Base-by-base conservation (phyloP, 2,888 invertebrate genomes). In the Drosophila pullipes region DNA sequence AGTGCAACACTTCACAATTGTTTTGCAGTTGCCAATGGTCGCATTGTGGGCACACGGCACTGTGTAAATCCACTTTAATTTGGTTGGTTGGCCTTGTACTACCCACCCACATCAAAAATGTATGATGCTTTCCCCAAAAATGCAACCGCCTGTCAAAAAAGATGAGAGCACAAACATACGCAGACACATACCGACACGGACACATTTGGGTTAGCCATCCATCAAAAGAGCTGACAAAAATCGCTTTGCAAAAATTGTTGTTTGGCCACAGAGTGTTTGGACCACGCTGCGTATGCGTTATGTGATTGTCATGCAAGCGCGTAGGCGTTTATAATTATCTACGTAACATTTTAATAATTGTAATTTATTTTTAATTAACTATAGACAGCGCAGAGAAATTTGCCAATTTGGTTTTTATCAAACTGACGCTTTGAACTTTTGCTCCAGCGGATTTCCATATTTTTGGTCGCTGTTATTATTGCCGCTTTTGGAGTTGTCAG, bases 331-430 rank as follows among this genome's bases (percentile, higher is more conserved):
- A 66, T 77, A 88, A 85, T 88, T 79, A 85, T 81, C 41, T 50
- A 53, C 69, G 55, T 61, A 59, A 81, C 74, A 71, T 86, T 89
- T 82, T 82, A 84, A 82, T 86, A 86, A 86, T 73, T 84, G 74
- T 71, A 82, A 83, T 89, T 83, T 70, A 78, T 84, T 82, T 89
- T 89, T 89, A 89, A 85, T 85, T 86, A 89, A 89, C 82, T 60
- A n/a, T 66, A n/a, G 47, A 25, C 41, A 16, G 41, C 37, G 4
- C 7, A 25, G 4, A 4, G 5, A 39, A 25, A 47, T 61, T 64
- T 64, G 61, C 64, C 81, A 76, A 74, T 74, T 66, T 55, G 60
- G 16, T 10, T 54, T 59, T 55, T n/a, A 13, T 37, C 63, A 71
- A 75, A 67, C 75, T 70, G 66, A 57, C 61, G 72, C 78, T 78